Conservation (phyloP, 2,797 vertebrate species). For the Stomatorhinus walkeri region DNA sequence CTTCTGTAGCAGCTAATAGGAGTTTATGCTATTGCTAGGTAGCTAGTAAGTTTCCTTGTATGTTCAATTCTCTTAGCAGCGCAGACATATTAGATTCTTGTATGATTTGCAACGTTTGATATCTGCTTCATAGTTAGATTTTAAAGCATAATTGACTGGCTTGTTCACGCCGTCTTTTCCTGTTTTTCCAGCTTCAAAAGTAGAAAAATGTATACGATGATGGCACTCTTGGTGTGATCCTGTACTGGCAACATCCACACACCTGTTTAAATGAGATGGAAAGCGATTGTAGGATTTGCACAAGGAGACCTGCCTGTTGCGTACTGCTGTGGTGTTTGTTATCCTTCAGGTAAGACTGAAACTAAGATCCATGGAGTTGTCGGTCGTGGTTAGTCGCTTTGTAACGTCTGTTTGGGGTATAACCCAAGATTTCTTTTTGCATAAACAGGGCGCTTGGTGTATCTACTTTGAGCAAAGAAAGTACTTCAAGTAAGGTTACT, state of each 20-base stretch:
- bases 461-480: slow-evolving; percentile 9
- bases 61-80: neutral
- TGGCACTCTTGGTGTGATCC: neutral
- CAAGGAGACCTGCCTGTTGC: neutral
- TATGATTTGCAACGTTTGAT: neutral
- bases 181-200: neutral
- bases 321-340: slow-evolving; percentile 8
- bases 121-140: neutral
- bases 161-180: neutral
- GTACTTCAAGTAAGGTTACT: slow-evolving; percentile 8
- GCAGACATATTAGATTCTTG: neutral
- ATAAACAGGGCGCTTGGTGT: slow-evolving; percentile 17
- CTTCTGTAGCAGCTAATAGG: neutral
- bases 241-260: neutral
- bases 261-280: slow-evolving; percentile 13
- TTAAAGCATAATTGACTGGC: neutral
- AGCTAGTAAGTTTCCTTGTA: neutral
- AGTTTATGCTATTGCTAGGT: neutral
- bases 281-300: slow-evolving; percentile 18
- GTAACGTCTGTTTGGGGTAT: neutral
- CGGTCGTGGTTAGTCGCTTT: neutral
- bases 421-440: neutral
- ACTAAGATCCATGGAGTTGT: neutral
- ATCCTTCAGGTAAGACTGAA: slow-evolving; percentile 9
- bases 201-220: neutral